Conservation (phyloP, 1,140 invertebrate species). For the Zophobas atratus region DNA sequence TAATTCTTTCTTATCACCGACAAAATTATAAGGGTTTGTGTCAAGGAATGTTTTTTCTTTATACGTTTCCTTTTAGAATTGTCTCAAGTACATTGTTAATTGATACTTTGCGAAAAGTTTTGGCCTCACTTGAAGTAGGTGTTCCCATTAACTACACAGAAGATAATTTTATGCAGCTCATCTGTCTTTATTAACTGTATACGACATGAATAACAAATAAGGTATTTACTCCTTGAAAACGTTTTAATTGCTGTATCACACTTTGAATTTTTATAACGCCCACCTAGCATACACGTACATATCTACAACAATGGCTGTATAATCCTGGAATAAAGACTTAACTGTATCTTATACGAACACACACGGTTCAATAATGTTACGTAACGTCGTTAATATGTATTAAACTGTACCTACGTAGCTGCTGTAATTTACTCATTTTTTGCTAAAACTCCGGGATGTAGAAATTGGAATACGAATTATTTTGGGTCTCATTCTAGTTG, state of each 20-base stretch:
- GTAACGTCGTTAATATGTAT: no score
- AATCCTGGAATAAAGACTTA: no score
- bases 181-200: constrained; percentile 18
- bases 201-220: constrained; percentile 26
- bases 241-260: background rate
- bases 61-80: no score
- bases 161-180: background rate
- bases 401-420: no score
- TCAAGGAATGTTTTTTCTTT: background rate
- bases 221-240: constrained; percentile 1
- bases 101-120: constrained; percentile 11
- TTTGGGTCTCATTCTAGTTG: no score
- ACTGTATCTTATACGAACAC: no score
- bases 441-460: no score
- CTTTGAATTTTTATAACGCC: constrained; percentile 23
- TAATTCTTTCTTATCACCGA: no score
- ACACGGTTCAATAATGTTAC: no score
- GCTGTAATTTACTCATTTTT: no score
- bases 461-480: no score
- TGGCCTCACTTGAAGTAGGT: constrained; percentile 6
- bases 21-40: background rate
- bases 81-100: background rate
- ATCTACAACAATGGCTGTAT: no score
- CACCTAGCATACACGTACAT: background rate
- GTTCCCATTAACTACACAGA: constrained; percentile 1